These are phyloP conservation scores for Fistularia commersonii DNA, from an alignment of 2,797 vertebrate genomes.

Conservation along the genomic window DNA sequence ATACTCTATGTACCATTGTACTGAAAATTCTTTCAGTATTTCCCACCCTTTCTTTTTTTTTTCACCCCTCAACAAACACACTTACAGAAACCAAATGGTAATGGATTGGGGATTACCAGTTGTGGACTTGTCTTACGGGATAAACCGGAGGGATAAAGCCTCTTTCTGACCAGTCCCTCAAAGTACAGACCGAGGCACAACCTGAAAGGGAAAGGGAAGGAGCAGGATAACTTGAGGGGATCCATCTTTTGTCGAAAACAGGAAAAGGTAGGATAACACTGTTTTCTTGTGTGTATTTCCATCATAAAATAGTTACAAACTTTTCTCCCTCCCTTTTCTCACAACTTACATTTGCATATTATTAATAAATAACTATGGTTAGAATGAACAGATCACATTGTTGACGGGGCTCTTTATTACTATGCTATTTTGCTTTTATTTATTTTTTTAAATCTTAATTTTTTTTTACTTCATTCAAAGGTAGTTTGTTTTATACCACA, in stretches of 20 bases:
- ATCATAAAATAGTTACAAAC: too few species aligned
- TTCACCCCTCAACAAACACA: conserved; percentile 12
- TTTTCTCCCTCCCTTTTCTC: too few species aligned
- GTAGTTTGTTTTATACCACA: too few species aligned
- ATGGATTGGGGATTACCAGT: conserved; percentile 71
- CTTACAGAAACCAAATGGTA: conserved; percentile 41
- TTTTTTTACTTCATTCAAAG: too few species aligned
- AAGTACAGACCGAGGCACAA: conserved; percentile 33
- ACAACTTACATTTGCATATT: too few species aligned
- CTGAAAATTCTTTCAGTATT: conserved; percentile 18
- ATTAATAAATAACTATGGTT: too few species aligned
- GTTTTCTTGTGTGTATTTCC: background rate
- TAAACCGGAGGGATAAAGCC: conserved; percentile 74
- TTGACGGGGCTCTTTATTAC: too few species aligned
- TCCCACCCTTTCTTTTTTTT: conserved; percentile 14
- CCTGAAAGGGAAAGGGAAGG: conserved; percentile 39
- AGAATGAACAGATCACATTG: too few species aligned
- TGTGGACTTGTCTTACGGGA: conserved; percentile 70
- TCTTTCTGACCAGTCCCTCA: conserved; percentile 41
- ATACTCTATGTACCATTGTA: background rate
- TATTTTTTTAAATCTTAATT: too few species aligned
- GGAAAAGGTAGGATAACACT: conserved; percentile 59
- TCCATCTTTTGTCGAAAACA: conserved; percentile 23
- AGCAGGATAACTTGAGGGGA: conserved; percentile 24
- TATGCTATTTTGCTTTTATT: too few species aligned